phyloP scores from a whole-genome alignment of 1,140 invertebrate species.

The Heliconius hewitsoni region DNA sequence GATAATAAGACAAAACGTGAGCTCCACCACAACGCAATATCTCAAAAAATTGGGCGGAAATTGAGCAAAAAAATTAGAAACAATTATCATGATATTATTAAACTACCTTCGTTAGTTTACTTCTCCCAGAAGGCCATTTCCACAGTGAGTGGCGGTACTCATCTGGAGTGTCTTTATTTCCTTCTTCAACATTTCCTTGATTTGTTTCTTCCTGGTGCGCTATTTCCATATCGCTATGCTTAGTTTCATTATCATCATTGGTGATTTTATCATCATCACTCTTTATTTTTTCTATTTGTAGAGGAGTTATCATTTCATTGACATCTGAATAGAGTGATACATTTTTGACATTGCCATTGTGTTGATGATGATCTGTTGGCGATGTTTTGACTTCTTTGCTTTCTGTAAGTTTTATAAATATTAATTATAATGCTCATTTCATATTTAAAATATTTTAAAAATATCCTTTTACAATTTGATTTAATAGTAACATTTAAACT shows the following conservation, averaged over 20 bases:
- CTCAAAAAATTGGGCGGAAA: too few relatives aligned
- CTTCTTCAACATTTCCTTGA: constrained; percentile 53
- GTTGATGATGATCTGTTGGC: constrained; percentile 68
- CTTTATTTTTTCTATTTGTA: constrained; percentile 41
- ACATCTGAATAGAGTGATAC: constrained; percentile 50
- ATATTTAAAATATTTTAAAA: too few relatives aligned
- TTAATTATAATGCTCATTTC: not conserved
- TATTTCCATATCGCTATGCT: constrained; percentile 54
- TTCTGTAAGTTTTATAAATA: constrained; percentile 42
- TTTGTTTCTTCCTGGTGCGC: constrained; percentile 44
- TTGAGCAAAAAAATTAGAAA: not conserved
- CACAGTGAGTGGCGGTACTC: constrained; percentile 79
- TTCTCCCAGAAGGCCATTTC: constrained; percentile 81
- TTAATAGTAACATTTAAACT: too few relatives aligned
- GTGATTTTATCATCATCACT: constrained; percentile 48
- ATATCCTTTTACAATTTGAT: too few relatives aligned
- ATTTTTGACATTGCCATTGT: constrained; percentile 72
- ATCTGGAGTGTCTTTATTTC: constrained; percentile 58
- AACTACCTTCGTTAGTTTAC: constrained; percentile 79
- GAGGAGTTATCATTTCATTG: constrained; percentile 50
- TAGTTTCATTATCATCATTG: constrained; percentile 51
- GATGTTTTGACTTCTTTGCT: constrained; percentile 56
- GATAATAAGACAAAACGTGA: too few relatives aligned
- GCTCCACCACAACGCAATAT: too few relatives aligned
- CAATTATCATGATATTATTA: not conserved